Evolutionary conservation across 2,113 vertebrate species (phyloP).

Genomic region (Hoplias malabaricus): DNA sequence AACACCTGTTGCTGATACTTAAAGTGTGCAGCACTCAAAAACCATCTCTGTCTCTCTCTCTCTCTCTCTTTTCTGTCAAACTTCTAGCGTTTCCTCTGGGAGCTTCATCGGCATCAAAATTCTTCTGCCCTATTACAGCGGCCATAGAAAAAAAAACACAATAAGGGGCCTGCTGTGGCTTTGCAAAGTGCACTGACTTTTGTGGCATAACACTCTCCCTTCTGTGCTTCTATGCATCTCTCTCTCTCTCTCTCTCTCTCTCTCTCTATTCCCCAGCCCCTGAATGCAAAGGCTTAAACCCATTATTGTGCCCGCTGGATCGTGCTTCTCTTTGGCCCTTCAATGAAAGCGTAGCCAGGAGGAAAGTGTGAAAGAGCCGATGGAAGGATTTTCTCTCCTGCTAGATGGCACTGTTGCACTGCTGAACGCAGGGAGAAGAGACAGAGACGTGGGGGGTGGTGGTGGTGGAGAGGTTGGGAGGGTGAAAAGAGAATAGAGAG

Average conservation of each 20-base stretch:
- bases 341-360: conserved; percentile 54
- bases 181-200: conserved; percentile 62
- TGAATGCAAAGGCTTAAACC: conserved; percentile 72
- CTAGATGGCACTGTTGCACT: conserved; percentile 80
- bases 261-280: conserved; percentile 67
- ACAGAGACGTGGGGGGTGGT: neutral
- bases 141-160: conserved; percentile 65
- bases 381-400: conserved; percentile 44
- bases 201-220: conserved; percentile 56
- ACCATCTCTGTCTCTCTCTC: conserved; percentile 57
- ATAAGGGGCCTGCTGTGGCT: conserved; percentile 66
- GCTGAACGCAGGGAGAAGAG: conserved; percentile 25
- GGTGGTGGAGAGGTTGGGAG: neutral
- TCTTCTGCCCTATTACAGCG: conserved; percentile 67
- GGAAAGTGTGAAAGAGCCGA: conserved; percentile 2
- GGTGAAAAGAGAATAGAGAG: neutral
- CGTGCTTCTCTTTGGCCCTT: conserved; percentile 67
- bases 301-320: conserved; percentile 70
- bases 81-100: conserved; percentile 58
- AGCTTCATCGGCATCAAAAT: conserved; percentile 70
- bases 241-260: conserved; percentile 58
- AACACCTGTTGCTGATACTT: neutral
- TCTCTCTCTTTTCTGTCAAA: conserved; percentile 38
- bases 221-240: conserved; percentile 66
- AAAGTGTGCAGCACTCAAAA: neutral